Evolutionary conservation across 2,113 vertebrate genomes (phyloP), one percentile per base, ranked within the genome.

Genomic region (Plectropomus leopardus): DNA sequence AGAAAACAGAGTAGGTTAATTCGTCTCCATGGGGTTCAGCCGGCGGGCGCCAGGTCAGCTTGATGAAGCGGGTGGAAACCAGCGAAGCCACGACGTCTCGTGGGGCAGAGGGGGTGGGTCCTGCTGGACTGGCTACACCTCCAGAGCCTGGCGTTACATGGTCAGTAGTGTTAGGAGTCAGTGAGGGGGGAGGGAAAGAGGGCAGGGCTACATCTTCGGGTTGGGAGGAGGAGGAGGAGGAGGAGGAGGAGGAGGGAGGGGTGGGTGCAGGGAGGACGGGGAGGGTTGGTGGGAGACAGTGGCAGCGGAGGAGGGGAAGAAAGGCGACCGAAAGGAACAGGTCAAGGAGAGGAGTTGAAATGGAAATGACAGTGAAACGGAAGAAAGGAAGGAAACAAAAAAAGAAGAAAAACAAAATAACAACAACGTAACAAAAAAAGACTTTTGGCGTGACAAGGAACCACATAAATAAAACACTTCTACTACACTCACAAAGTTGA

Each of bases 141-240:
- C 96, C 92, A 30, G 92, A 92, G 93, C 97, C 97, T 97, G 97
- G 96, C 93, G 97, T 98, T 98, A 98, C 96, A 99, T 97, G 97
- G 96, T 99, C 97, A 98, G 97, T 96, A 99, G 98, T 98, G 96
- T 98, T 97, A 99, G 96, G 97, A 97, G 96, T 98, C 98, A 99
- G 97, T 98, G 98, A 97, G 94, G 98, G 97, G 97, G 97, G 95
- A 93, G 95, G 96, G 94, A 95, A 95, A 93, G 97, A 96, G 95
- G 98, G 98, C 94, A 97, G 95, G 96, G 97, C 94, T 96, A 98
- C 96, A 96, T 97, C 97, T 99, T 96, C 95, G 93, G 92, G 89
- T 66, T 0, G 47, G 84, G 79, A 60, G 24, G 74, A 51, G 53
- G 76, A 44, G 30, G 28, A 42, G 54, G 44, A 51, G 53, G 75